These are phyloP conservation scores for Aramus guarauna DNA, from an alignment of 2,113 vertebrate species.

Conservation along the genomic window DNA sequence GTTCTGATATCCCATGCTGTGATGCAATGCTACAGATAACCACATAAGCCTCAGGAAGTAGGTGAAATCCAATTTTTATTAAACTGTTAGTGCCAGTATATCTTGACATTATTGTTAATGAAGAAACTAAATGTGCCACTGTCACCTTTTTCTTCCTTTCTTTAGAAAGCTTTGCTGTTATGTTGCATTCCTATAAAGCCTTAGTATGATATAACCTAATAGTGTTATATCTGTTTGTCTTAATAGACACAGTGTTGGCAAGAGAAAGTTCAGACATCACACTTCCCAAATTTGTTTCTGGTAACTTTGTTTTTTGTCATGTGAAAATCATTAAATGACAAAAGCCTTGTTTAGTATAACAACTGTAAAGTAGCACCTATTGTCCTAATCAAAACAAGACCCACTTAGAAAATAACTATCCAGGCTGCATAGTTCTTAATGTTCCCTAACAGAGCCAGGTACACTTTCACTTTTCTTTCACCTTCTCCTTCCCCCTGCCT, in stretches of 20 bases:
- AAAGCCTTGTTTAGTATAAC: background rate
- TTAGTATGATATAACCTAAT: background rate
- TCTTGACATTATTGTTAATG: conserved; percentile 40
- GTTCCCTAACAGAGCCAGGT: background rate
- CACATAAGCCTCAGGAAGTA: conserved; percentile 57
- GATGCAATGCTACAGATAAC: conserved; percentile 25
- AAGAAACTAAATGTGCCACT: background rate
- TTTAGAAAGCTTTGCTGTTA: background rate
- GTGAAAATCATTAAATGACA: background rate
- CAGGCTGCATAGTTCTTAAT: background rate
- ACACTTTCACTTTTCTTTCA: background rate
- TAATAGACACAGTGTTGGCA: background rate
- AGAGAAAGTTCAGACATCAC: background rate
- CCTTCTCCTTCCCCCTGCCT: background rate
- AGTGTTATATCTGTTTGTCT: background rate
- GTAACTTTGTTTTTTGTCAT: background rate
- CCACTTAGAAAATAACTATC: background rate
- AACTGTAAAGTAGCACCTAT: background rate
- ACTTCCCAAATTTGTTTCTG: background rate
- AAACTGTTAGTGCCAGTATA: conserved; percentile 33
- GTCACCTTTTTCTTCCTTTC: background rate
- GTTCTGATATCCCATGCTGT: conserved; percentile 57
- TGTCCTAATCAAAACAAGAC: background rate
- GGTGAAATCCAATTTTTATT: conserved; percentile 65
- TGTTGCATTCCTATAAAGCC: background rate